These are phyloP conservation scores for Irena cyanogastra DNA, from an alignment of 2,113 vertebrate genomes.

Conservation along the genomic window DNA sequence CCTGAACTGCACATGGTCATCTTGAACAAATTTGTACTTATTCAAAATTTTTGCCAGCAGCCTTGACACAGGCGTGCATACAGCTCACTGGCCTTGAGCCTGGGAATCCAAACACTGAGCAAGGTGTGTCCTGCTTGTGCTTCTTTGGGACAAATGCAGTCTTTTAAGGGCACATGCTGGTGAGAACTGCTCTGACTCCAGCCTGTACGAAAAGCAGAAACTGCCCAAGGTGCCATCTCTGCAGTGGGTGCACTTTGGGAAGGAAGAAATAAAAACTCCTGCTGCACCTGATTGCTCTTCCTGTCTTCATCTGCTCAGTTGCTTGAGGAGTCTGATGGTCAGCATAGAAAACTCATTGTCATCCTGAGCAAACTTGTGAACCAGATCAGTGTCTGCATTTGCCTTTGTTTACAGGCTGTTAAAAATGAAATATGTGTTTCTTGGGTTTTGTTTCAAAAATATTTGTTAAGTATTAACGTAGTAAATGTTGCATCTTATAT, in stretches of 20 bases:
- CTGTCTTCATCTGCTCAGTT: neutral
- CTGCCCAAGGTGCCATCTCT: neutral
- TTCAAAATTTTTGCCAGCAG: neutral
- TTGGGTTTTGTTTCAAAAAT: neutral
- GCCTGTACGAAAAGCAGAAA: neutral
- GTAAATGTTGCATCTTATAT: neutral
- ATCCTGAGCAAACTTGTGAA: neutral
- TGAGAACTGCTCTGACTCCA: neutral
- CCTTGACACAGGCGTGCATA: neutral
- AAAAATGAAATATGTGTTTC: neutral
- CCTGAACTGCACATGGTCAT: neutral
- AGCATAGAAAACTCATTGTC: neutral
- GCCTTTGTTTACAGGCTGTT: neutral
- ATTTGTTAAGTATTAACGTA: neutral
- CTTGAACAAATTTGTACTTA: neutral
- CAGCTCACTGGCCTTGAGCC: neutral
- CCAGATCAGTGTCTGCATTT: neutral
- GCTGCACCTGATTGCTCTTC: neutral
- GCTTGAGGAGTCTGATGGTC: too few relatives aligned
- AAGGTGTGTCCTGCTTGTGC: neutral
- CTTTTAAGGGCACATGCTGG: neutral
- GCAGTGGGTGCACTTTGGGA: neutral
- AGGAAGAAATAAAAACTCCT: neutral
- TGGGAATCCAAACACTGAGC: neutral
- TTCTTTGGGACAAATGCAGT: neutral